phyloP scores from a whole-genome alignment of 1,140 invertebrate species.

The Potamilus streckersoni region DNA sequence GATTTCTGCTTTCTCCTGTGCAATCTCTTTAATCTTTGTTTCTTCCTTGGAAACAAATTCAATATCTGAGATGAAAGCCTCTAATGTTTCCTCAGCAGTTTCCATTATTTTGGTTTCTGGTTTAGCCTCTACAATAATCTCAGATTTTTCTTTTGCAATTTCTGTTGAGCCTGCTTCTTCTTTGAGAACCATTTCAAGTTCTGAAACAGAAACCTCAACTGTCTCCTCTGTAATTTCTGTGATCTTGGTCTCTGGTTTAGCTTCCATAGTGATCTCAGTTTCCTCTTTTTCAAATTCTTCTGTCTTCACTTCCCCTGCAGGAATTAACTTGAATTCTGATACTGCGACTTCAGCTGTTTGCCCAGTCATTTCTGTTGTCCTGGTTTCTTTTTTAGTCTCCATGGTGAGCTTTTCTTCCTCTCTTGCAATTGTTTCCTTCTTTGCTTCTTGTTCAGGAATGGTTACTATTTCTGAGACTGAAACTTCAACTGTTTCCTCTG shows the following conservation, averaged over 20 bases:
- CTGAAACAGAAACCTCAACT: not conserved
- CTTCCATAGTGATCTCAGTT: not conserved
- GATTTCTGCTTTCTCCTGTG: not conserved
- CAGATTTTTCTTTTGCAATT: not conserved
- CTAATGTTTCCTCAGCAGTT: not conserved
- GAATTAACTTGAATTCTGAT: not conserved
- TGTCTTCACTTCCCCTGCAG: slow-evolving; percentile 1
- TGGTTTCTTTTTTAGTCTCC: slow-evolving; percentile 5
- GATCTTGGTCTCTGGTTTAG: not conserved
- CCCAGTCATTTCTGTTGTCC: not conserved
- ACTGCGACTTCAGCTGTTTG: not conserved
- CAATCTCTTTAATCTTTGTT: not conserved
- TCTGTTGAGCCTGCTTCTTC: slow-evolving; percentile 19
- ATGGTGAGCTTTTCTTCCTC: slow-evolving; percentile 8
- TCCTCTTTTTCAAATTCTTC: slow-evolving; percentile 14
- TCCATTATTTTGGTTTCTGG: not conserved
- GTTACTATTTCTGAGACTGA: not conserved
- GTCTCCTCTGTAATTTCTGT: not conserved
- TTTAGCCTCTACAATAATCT: not conserved
- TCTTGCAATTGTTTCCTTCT: not conserved
- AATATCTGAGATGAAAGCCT: not conserved
- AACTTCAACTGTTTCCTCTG: slow-evolving; percentile 6
- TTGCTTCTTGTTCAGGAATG: not conserved
- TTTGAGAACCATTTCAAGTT: not conserved
- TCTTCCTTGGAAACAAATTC: not conserved